A percentile compares a stretch with the other conserved stretches of the same genome.
Conservation (phyloP, 2,888 invertebrate species). For the Clivina fossor region DNA sequence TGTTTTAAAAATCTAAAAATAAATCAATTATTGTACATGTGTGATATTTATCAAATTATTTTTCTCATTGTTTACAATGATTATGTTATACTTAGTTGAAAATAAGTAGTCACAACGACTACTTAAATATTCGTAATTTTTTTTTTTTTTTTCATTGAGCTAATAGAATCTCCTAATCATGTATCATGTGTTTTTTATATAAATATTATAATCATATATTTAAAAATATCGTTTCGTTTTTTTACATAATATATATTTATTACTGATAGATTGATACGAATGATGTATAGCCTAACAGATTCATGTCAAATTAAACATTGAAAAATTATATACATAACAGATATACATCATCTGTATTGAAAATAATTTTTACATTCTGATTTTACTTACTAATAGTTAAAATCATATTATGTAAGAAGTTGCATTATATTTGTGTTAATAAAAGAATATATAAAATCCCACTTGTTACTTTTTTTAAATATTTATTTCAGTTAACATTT, state of each 20-base stretch:
- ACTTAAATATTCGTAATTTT: slow-evolving; percentile 23
- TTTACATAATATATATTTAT: slow-evolving; percentile 31
- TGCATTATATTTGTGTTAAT: slow-evolving; percentile 48
- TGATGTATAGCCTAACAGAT: slow-evolving; percentile 17
- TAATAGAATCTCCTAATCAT: slow-evolving; percentile 31
- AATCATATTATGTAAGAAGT: slow-evolving; percentile 44
- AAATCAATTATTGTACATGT: slow-evolving; percentile 32
- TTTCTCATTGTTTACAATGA: slow-evolving; percentile 15
- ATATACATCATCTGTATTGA: slow-evolving; percentile 30
- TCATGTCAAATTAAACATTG: too few species aligned
- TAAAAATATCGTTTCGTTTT: slow-evolving; percentile 28
- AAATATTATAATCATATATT: slow-evolving; percentile 27
- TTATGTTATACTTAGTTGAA: slow-evolving; percentile 22
- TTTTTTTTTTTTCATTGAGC: slow-evolving; percentile 25
- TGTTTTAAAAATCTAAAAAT: slow-evolving; percentile 23
- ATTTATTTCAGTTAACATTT: not conserved
- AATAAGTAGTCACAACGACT: slow-evolving; percentile 20
- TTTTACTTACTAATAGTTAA: slow-evolving; percentile 34
- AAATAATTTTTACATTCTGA: slow-evolving; percentile 31
- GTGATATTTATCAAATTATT: slow-evolving; percentile 27
- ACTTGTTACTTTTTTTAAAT: slow-evolving; percentile 1
- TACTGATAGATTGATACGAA: slow-evolving; percentile 26
- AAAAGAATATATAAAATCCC: slow-evolving; percentile 38
- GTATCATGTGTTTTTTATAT: slow-evolving; percentile 29
- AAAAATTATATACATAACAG: slow-evolving; percentile 23